These are phyloP conservation scores for Lycaena phlaeas DNA, from an alignment of 2,888 invertebrate species.

Conservation along the genomic window DNA sequence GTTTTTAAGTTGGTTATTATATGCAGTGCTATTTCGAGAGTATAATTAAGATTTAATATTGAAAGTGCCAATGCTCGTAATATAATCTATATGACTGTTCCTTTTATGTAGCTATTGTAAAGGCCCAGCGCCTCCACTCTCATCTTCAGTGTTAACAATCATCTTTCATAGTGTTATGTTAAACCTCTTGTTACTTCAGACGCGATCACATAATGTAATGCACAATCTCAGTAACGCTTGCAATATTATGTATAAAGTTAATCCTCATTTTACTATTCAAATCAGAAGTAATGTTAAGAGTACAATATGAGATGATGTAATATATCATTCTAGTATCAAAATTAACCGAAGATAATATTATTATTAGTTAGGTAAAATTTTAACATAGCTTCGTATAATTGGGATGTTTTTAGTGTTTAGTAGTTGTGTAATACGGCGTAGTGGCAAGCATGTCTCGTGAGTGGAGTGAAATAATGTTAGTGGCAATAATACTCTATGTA, in stretches of 20 bases:
- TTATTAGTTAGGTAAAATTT: conserved; percentile 72
- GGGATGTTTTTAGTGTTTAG: conserved; percentile 71
- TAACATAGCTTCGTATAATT: conserved; percentile 73
- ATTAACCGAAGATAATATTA: conserved; percentile 74
- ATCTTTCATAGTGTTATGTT: conserved; percentile 45
- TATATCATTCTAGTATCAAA: conserved; percentile 75
- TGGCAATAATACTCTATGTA: conserved; percentile 70
- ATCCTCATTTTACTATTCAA: conserved; percentile 62
- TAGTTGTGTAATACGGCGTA: conserved; percentile 58
- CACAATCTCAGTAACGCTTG: conserved; percentile 74
- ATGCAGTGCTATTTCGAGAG: conserved; percentile 72
- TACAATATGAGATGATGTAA: conserved; percentile 71
- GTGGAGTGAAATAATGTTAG: conserved; percentile 49
- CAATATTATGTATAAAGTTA: conserved; percentile 66
- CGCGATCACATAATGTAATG: conserved; percentile 55
- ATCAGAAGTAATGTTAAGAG: conserved; percentile 71
- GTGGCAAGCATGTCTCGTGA: conserved; percentile 63
- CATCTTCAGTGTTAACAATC: conserved; percentile 51
- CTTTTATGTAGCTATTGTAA: conserved; percentile 49
- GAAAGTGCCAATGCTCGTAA: conserved; percentile 75
- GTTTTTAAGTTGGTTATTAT: conserved; percentile 75
- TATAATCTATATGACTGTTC: conserved; percentile 71
- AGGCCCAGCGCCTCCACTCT: conserved; percentile 26
- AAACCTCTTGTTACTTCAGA: conserved; percentile 41
- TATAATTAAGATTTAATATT: conserved; percentile 72